Conservation (phyloP, 1,140 invertebrate genomes). For the Magallana gigas region DNA sequence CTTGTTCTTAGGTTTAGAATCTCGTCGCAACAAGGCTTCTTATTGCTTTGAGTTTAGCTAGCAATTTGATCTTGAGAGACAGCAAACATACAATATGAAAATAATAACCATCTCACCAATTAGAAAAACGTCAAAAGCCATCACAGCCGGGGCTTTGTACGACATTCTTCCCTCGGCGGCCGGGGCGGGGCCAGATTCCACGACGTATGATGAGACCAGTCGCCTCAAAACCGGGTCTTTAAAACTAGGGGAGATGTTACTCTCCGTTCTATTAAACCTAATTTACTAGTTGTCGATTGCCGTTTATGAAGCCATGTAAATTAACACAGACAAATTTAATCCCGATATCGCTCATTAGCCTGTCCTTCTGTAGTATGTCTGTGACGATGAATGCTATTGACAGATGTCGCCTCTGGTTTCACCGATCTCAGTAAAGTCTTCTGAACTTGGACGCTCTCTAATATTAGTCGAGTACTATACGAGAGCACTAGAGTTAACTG, state of each 20-base stretch:
- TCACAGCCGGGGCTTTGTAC: constrained; percentile 7
- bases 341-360: neutral
- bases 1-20: neutral
- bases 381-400: constrained; percentile 8
- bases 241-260: neutral
- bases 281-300: neutral
- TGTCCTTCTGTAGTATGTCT: neutral
- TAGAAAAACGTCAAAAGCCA: constrained; percentile 27
- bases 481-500: too few relatives aligned
- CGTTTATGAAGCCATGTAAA: neutral
- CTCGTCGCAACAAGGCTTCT: neutral
- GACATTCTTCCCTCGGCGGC: neutral
- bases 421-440: neutral
- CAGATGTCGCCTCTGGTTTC: constrained; percentile 16
- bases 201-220: neutral
- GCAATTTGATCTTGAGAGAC: constrained; percentile 30
- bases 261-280: neutral
- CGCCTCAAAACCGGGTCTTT: neutral
- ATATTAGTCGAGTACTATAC: neutral
- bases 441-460: neutral
- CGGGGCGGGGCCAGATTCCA: constrained; percentile 1
- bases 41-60: constrained; percentile 31
- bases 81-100: constrained; percentile 31
- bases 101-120: constrained; percentile 36
- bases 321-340: constrained; percentile 2